A percentile compares a stretch with the other conserved stretches of the same genome.
Conservation (phyloP, 2,113 vertebrate genomes). For the Paradoxurus hermaphroditus region DNA sequence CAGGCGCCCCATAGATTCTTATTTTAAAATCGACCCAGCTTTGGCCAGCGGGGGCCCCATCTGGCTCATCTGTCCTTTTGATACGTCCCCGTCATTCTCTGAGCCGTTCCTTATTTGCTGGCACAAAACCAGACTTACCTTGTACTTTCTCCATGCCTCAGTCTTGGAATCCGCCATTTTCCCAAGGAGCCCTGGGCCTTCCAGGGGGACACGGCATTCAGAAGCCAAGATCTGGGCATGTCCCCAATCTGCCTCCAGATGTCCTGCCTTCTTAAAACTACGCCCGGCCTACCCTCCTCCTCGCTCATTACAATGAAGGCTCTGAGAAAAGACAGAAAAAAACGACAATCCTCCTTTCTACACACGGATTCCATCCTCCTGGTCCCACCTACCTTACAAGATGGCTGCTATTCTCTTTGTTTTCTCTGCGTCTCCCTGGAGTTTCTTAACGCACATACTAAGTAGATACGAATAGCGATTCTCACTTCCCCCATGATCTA, state of each 20-base stretch:
- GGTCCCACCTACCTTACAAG: neutral
- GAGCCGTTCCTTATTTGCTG: neutral
- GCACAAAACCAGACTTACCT: neutral
- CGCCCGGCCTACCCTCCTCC: neutral
- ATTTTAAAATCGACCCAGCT: neutral
- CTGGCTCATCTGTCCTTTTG: neutral
- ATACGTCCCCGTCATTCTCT: neutral
- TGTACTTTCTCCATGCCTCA: no score
- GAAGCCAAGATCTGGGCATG: neutral
- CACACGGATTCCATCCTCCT: neutral
- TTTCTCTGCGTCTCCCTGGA: neutral
- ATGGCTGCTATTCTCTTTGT: neutral
- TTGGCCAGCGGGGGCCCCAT: neutral
- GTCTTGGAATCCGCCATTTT: neutral
- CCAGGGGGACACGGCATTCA: neutral
- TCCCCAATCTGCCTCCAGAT: neutral
- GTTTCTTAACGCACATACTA: neutral
- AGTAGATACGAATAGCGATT: neutral
- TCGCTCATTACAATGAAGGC: neutral
- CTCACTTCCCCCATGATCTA: neutral
- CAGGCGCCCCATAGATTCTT: no score
- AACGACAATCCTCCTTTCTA: neutral
- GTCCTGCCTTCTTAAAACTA: neutral
- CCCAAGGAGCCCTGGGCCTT: neutral
- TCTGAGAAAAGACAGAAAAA: neutral